Evolutionary conservation across 2,113 vertebrate species (phyloP).

Genomic region (Bungarus multicinctus): DNA sequence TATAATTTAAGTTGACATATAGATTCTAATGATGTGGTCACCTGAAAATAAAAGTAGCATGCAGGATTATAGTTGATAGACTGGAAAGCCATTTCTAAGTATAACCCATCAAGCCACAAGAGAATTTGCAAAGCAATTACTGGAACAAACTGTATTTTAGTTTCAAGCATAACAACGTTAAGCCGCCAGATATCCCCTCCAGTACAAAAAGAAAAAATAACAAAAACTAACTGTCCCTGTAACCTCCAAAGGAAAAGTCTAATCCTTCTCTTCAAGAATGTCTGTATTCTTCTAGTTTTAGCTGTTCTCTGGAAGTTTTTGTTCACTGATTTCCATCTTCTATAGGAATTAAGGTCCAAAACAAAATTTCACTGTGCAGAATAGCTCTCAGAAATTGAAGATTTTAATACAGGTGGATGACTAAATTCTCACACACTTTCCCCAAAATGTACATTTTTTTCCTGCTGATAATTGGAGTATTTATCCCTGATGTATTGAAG

Average conservation of each 20-base stretch:
- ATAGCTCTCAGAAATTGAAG: neutral
- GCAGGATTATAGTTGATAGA: neutral
- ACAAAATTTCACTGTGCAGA: neutral
- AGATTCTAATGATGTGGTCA: neutral
- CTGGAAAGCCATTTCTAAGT: neutral
- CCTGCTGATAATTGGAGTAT: neutral
- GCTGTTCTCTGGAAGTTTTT: neutral
- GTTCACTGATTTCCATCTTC: neutral
- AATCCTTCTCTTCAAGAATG: neutral
- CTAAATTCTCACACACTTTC: neutral
- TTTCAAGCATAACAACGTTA: neutral
- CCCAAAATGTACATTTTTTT: neutral
- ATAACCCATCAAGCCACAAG: neutral
- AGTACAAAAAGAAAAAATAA: neutral
- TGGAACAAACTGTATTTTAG: neutral
- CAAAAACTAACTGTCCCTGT: neutral
- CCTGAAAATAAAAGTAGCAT: conserved; percentile 3
- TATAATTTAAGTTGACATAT: neutral
- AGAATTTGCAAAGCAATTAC: neutral
- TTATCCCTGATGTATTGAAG: neutral
- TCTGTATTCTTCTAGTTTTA: neutral
- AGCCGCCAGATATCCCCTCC: neutral
- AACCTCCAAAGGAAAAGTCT: neutral
- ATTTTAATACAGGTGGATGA: neutral
- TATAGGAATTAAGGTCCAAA: neutral